phyloP scores from a whole-genome alignment of 2,888 invertebrate genomes.

The Neoascia interrupta region DNA sequence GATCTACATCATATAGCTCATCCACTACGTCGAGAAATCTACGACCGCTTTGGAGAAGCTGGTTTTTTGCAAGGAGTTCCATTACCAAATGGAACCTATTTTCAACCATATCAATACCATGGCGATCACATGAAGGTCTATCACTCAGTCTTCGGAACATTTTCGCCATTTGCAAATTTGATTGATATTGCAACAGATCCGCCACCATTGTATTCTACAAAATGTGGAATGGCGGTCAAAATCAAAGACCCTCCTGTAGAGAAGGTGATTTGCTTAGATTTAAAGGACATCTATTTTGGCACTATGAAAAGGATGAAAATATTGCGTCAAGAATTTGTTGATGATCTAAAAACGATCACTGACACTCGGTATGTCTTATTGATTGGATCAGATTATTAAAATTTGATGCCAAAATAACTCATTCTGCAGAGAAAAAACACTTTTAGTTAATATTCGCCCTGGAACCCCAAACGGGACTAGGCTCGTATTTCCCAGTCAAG shows the following conservation, averaged over 20 bases:
- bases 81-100: slow-evolving; percentile 84
- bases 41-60: slow-evolving; percentile 94
- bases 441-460: slow-evolving; percentile 87
- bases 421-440: slow-evolving; percentile 84
- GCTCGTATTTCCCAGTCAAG: slow-evolving; percentile 88
- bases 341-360: slow-evolving; percentile 83
- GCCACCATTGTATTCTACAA: slow-evolving; percentile 83
- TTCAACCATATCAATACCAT: slow-evolving; percentile 89
- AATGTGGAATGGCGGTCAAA: slow-evolving; percentile 84
- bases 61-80: slow-evolving; percentile 91
- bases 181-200: slow-evolving; percentile 84
- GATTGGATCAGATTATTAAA: not conserved
- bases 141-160: slow-evolving; percentile 90
- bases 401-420: no score
- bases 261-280: slow-evolving; percentile 82
- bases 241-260: slow-evolving; percentile 83
- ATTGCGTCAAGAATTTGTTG: slow-evolving; percentile 85
- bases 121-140: slow-evolving; percentile 88
- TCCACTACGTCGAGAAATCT: slow-evolving; percentile 86
- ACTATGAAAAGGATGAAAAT: slow-evolving; percentile 92
- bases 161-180: slow-evolving; percentile 90
- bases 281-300: slow-evolving; percentile 86
- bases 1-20: slow-evolving; percentile 77
- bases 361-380: slow-evolving; percentile 80
- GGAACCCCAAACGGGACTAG: slow-evolving; percentile 87